Conservation (phyloP, 2,888 invertebrate genomes). For the Tuta absoluta region DNA sequence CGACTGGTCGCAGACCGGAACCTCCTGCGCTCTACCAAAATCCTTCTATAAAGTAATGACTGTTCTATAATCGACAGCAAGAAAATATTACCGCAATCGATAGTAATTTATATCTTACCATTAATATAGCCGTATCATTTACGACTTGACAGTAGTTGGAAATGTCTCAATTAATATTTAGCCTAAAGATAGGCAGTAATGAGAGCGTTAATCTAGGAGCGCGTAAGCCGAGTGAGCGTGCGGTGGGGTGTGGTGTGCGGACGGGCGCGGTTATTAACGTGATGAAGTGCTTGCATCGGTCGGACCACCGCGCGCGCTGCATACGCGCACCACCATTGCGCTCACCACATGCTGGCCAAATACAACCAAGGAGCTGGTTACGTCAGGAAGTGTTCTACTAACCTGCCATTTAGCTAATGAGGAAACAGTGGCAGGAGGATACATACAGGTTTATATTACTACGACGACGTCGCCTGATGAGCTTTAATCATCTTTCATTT, state of each 20-base stretch:
- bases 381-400: no score
- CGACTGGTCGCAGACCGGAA: conserved; percentile 64
- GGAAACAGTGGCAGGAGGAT: no score
- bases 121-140: conserved; percentile 60
- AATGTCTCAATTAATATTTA: conserved; percentile 80
- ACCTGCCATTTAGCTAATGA: no score
- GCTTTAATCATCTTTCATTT: no score
- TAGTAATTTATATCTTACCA: conserved; percentile 60
- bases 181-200: conserved; percentile 77
- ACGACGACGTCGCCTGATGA: no score
- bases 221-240: conserved; percentile 77
- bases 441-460: no score
- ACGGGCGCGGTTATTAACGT: conserved; percentile 66
- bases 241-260: conserved; percentile 45
- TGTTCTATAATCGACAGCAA: conserved; percentile 56
- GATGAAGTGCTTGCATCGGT: conserved; percentile 70
- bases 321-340: conserved; percentile 24
- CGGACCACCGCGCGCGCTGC: conserved; percentile 57
- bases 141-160: conserved; percentile 62
- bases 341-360: no score
- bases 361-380: no score
- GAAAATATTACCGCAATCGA: conserved; percentile 42
- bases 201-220: conserved; percentile 69
- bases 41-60: conserved; percentile 57
- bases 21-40: conserved; percentile 61